These are phyloP conservation scores for Holocentrus rufus DNA, from an alignment of 2,797 vertebrate genomes.

Conservation along the genomic window DNA sequence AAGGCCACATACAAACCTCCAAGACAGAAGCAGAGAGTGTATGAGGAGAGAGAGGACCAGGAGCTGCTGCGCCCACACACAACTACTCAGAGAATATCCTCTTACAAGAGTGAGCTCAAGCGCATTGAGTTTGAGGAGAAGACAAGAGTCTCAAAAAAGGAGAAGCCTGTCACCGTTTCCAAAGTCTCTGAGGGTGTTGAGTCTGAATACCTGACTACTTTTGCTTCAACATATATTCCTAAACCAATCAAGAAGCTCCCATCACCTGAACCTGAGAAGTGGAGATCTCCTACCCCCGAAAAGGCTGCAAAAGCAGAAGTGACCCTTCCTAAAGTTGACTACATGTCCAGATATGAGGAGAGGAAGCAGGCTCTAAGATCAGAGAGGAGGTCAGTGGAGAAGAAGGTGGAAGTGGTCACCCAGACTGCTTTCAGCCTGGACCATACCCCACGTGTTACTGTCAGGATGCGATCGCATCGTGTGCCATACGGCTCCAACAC, in stretches of 20 bases:
- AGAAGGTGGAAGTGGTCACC: constrained; percentile 89
- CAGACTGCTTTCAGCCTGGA: constrained; percentile 95
- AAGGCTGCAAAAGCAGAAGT: constrained; percentile 81
- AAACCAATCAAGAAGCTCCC: constrained; percentile 87
- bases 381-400: constrained; percentile 80
- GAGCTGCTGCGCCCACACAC: constrained; percentile 91
- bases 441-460: constrained; percentile 91
- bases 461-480: constrained; percentile 97
- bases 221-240: constrained; percentile 85
- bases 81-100: constrained; percentile 85
- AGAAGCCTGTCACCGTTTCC: constrained; percentile 82
- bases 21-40: constrained; percentile 89
- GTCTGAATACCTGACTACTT: constrained; percentile 81
- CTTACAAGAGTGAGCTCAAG: constrained; percentile 91
- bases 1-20: constrained; percentile 87
- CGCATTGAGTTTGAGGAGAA: constrained; percentile 92
- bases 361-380: constrained; percentile 94
- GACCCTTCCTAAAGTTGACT: constrained; percentile 89
- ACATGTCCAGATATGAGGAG: constrained; percentile 94
- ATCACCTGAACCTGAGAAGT: constrained; percentile 70
- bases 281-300: constrained; percentile 83
- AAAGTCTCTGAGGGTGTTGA: constrained; percentile 81
- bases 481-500: constrained; percentile 89
- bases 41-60: constrained; percentile 92
- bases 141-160: constrained; percentile 83